Conservation (phyloP, 1,140 invertebrate genomes). For the Phymorhynchus buccinoides region DNA sequence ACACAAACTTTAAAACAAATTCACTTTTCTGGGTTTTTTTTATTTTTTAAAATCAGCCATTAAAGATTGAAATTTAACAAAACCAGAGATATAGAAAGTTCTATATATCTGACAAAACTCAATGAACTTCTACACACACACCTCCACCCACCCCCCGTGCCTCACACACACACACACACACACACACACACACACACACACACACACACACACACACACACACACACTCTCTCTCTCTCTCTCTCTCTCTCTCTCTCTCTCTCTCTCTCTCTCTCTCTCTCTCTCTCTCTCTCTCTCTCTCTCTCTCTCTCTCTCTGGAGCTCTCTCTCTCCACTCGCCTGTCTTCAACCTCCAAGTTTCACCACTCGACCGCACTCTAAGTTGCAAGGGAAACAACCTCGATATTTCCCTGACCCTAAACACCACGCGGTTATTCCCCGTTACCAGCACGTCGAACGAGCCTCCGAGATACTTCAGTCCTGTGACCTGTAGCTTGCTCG, state of each 20-base stretch:
- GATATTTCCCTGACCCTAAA: slow-evolving; percentile 23
- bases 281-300: background rate
- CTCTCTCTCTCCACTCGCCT: background rate
- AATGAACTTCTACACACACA: no score
- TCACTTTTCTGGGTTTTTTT: no score
- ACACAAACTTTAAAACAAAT: no score
- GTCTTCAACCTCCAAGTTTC: background rate
- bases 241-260: background rate
- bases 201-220: background rate
- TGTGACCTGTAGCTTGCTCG: slow-evolving; percentile 56
- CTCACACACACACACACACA: no score
- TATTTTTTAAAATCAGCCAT: no score
- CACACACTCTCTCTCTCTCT: background rate
- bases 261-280: background rate
- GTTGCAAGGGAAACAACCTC: background rate
- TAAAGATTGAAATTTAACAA: no score
- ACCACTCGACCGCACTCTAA: background rate
- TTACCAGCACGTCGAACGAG: slow-evolving; percentile 45
- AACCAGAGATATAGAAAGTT: no score
- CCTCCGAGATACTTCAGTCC: slow-evolving; percentile 56
- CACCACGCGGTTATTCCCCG: background rate
- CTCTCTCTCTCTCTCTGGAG: background rate
- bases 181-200: no score
- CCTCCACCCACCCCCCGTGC: no score
- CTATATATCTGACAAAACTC: no score